phyloP scores from a whole-genome alignment of 2,888 invertebrate genomes.

The Drosophila peninsularis region DNA sequence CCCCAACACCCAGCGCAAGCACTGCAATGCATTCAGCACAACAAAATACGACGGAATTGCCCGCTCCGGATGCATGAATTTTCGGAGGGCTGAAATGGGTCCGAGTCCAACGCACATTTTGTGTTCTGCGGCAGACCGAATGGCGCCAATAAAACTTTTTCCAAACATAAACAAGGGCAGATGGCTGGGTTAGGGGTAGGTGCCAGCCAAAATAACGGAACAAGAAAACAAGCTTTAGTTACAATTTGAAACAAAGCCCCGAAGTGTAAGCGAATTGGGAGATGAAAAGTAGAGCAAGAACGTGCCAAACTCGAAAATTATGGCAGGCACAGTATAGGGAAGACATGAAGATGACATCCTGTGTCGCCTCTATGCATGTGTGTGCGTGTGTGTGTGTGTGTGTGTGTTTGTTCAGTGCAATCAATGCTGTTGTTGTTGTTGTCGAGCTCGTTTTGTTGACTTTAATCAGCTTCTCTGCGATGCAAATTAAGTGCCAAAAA shows the following conservation, averaged over 20 bases:
- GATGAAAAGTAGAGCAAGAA: conserved; percentile 38
- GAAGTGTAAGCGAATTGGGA: conserved; percentile 19
- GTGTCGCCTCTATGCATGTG: not conserved
- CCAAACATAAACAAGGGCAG: conserved; percentile 17
- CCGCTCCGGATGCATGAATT: not conserved
- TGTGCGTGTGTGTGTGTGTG: conserved; percentile 10
- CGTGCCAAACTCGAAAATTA: conserved; percentile 41
- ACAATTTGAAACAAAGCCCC: conserved; percentile 35
- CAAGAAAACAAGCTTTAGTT: conserved; percentile 36
- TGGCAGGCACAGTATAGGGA: conserved; percentile 14
- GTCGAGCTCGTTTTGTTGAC: conserved; percentile 31
- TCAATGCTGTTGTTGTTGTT: conserved; percentile 24
- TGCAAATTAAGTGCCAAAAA: conserved; percentile 56
- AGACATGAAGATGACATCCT: conserved; percentile 4
- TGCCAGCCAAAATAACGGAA: conserved; percentile 20
- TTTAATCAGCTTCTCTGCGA: conserved; percentile 55
- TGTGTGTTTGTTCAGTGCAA: conserved; percentile 22
- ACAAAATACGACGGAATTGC: conserved; percentile 3
- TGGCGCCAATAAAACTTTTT: conserved; percentile 78
- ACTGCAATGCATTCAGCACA: conserved; percentile 6
- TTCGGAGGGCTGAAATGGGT: not conserved
- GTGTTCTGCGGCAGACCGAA: conserved; percentile 68
- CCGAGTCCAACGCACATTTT: conserved; percentile 44
- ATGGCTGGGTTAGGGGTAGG: not conserved
- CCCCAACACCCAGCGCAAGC: conserved; percentile 36